Conservation (phyloP, 2,888 invertebrate species). For the Kuschelorhynchus macadamiae region DNA sequence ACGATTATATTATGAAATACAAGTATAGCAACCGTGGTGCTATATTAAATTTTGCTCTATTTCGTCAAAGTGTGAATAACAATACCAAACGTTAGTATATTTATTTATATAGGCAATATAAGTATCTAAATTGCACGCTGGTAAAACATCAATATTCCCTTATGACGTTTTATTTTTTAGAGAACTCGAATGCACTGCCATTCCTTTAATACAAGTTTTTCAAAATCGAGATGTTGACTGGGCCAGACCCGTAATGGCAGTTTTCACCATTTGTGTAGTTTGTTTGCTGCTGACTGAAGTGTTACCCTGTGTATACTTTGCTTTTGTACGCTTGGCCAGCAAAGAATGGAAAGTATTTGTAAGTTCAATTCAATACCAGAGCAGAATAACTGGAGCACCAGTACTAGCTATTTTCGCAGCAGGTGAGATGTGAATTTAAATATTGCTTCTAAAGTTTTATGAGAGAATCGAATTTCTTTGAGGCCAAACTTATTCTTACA, state of each 20-base stretch:
- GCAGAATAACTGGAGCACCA: slow-evolving; percentile 74
- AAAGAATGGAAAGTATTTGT: slow-evolving; percentile 77
- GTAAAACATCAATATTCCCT: no score
- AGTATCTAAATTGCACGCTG: no score
- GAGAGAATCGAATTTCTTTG: no score
- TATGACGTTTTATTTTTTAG: no score
- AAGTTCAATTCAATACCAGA: slow-evolving; percentile 74
- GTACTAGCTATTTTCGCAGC: slow-evolving; percentile 76
- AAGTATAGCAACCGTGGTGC: no score
- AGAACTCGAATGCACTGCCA: slow-evolving; percentile 72
- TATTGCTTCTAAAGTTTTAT: no score
- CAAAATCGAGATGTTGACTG: slow-evolving; percentile 75
- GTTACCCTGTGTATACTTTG: slow-evolving; percentile 72
- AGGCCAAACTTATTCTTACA: no score
- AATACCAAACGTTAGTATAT: no score
- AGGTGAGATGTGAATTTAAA: slow-evolving; percentile 63
- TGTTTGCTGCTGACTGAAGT: slow-evolving; percentile 76
- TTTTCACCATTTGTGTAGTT: slow-evolving; percentile 73
- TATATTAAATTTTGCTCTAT: no score
- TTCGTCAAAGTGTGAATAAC: no score
- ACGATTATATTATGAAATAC: no score
- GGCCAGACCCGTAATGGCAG: slow-evolving; percentile 74
- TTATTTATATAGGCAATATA: no score
- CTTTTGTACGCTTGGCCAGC: slow-evolving; percentile 73
- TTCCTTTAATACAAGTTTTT: slow-evolving; percentile 74